Evolutionary conservation across 2,888 invertebrate genomes (phyloP).

Genomic region (Lepidochrysops patricia): DNA sequence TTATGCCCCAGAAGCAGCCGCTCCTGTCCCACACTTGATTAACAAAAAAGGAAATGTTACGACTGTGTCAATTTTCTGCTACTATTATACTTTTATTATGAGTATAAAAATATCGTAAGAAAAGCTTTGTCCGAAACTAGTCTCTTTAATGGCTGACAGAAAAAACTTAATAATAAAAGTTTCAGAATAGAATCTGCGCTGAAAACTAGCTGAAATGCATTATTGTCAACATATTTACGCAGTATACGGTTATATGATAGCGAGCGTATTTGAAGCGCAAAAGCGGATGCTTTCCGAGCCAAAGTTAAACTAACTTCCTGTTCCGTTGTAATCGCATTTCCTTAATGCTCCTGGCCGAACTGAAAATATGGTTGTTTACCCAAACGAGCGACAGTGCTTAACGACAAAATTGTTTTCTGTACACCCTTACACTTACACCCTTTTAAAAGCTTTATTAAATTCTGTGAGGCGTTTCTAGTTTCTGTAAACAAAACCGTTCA

Average conservation of each 20-base stretch:
- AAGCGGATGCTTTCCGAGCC: slow-evolving; percentile 40
- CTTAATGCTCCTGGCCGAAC: slow-evolving; percentile 45
- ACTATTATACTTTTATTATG: not conserved
- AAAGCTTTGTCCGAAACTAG: not conserved
- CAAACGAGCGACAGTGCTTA: slow-evolving; percentile 23
- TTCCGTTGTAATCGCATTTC: slow-evolving; percentile 59
- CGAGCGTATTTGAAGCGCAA: slow-evolving; percentile 14
- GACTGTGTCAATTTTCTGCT: not conserved
- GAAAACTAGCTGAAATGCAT: not conserved
- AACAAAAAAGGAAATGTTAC: not conserved
- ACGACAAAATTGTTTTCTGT: slow-evolving; percentile 23
- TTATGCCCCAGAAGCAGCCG: slow-evolving; percentile 2
- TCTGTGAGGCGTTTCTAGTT: not conserved
- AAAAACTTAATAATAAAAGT: no score
- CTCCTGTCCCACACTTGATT: not conserved
- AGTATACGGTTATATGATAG: not conserved
- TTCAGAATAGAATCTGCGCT: not conserved
- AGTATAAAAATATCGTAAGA: not conserved
- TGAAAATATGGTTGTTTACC: slow-evolving; percentile 39
- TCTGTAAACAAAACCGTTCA: slow-evolving; percentile 1
- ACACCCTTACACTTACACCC: not conserved
- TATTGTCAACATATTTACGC: not conserved
- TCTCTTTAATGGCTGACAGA: not conserved
- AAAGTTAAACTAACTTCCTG: slow-evolving; percentile 62
- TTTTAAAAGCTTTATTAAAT: slow-evolving; percentile 11